Evolutionary conservation across 2,797 vertebrate genomes (phyloP), one percentile per base, ranked within the genome.

Genomic region (Acanthornis magna): DNA sequence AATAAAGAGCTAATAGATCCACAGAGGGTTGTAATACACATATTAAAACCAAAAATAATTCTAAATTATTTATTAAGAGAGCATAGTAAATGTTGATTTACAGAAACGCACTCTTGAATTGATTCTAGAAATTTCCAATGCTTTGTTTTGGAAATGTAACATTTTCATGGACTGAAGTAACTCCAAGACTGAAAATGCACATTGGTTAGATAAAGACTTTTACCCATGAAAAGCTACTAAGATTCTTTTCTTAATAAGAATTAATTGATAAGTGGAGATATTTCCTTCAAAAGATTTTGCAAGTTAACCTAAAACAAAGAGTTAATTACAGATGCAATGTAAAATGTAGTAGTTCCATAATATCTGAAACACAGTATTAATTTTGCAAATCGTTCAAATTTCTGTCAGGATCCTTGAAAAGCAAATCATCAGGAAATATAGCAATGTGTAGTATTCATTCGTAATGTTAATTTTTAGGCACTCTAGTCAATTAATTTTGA

Each of bases 321-420:
- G 43, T 54, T 80, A 32, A 16, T 55, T 63, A 57, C 86, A 91
- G 53, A 82, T 68, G 58, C 40, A 73, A 38, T 82, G 60, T 70
- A 75, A 91, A 93, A 40, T 76, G 40, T 81, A 66, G 54, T 50
- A 87, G 73, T 93, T 93, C 88, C 38, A 34, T 88, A 91, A 38
- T 68, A 63, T 61, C 62, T 85, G 89, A 93, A 93, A 55, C n/a
- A 71, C 30, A 86, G 63, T 77, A 93, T 94, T 86, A 50, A 51
- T 92, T 92, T 90, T 75, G 40, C 36, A 89, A 89, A 43, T 88
- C 91, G 67, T 89, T 85, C 43, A 67, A 57, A 57, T 79, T 89
- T 95, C 79, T 94, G 63, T 68, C 57, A 80, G 48, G 17, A 48
- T 43, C 26, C 73, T 65, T 47, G 71, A 55, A 81, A 74, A 93